Base-by-base conservation (phyloP, 2,113 vertebrate species). In the Callithrix jacchus region DNA sequence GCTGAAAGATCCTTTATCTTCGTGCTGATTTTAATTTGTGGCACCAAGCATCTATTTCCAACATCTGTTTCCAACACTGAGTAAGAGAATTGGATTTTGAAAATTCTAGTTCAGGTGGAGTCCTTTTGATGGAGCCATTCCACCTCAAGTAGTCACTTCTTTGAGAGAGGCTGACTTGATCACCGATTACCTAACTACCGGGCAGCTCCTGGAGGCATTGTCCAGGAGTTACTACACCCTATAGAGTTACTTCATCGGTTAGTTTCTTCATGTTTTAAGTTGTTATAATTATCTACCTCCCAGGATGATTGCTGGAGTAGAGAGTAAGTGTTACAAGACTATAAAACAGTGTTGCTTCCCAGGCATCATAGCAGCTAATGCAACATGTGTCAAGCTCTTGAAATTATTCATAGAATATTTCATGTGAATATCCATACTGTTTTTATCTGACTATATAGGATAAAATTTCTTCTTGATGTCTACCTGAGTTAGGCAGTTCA, bases 211-310 rank as follows among this genome's bases (percentile, higher is more conserved):
- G 66, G 40, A 49, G 37, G 76, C 37, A 3, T 64, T 93, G 35
- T 40, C 56, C 16, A 56, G 52, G 25, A 66, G 18, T 92, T 80
- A 30, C 71, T 35, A 61, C 45, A 47, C 18, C 73, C 23, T 54
- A 3, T 1, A 10, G 32, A 54, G 27, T 81, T 58, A 71, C 45
- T 84, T 80, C 64, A 92, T 54, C 61, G 23, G 30, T 82, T 25
- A 30, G 4, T 74, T 89, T 90, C 87, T 92, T 92, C 81, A 79
- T 84, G 13, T 83, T 85, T 85, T 61, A 96, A 80, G 90, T 93
- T 45, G 42, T 18, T 74, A 71, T 11, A 76, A 49, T 95, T 61
- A 85, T 61, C 74, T 73, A 13, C 32, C 52, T 49, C 35, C 10
- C 25, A 35, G 35, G 45, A 32, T n/a, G 56, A 77, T 52, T 84